Percentiles rank a stretch among this genome's conserved stretches.
These are phyloP conservation scores for Mormoops blainvillei DNA, from an alignment of 2,113 vertebrate genomes.

Conservation along the genomic window DNA sequence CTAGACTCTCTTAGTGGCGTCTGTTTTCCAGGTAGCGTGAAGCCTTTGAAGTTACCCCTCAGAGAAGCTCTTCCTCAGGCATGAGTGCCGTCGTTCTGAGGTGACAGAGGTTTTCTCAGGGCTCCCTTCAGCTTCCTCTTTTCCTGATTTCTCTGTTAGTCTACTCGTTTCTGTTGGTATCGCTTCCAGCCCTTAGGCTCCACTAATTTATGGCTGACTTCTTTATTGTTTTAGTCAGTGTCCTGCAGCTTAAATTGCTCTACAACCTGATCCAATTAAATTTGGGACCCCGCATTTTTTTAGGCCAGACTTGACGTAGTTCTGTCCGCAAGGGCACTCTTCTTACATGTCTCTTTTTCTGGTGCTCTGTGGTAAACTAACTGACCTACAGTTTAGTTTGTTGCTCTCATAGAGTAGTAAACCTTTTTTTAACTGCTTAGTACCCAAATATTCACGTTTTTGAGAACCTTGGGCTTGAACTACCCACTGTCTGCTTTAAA, in stretches of 20 bases:
- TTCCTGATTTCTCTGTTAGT: neutral
- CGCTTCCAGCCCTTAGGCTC: neutral
- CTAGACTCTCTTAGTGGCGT: neutral
- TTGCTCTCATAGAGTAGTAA: neutral
- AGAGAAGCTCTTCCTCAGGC: neutral
- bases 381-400: neutral
- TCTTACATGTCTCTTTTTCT: neutral
- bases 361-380: neutral
- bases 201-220: neutral
- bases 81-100: neutral
- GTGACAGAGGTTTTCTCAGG: neutral
- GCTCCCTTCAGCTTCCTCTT: neutral
- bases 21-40: neutral
- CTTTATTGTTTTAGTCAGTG: neutral
- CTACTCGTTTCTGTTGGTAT: neutral
- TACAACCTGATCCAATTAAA: neutral
- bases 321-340: neutral
- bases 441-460: neutral
- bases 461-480: neutral
- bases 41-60: neutral
- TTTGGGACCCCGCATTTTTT: neutral
- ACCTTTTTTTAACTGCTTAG: neutral
- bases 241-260: neutral
- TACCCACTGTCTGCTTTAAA: neutral
- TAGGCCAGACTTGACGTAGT: neutral